Conservation (phyloP, 2,113 vertebrate species). For the Rhagologus leucostigma region DNA sequence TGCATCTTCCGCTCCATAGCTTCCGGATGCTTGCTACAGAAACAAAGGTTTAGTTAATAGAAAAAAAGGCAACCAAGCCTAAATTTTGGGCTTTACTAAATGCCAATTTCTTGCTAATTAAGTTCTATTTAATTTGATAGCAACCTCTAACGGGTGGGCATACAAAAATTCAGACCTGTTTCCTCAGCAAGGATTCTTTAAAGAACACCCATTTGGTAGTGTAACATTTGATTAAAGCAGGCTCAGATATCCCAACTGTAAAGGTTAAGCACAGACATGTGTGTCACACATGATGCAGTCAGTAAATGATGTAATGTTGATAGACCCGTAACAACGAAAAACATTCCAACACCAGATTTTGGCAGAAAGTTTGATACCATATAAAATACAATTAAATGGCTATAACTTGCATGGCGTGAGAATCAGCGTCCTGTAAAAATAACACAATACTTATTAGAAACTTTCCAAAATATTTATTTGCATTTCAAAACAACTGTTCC, state of each 20-base stretch:
- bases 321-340: constrained; percentile 45
- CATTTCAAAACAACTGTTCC: constrained; percentile 20
- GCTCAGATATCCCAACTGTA: constrained; percentile 42
- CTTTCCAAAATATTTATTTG: constrained; percentile 21
- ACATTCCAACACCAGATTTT: constrained; percentile 42
- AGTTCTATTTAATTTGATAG: constrained; percentile 29
- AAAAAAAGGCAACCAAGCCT: constrained; percentile 49
- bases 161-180: background rate
- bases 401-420: constrained; percentile 39
- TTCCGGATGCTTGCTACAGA: background rate
- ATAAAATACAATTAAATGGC: constrained; percentile 54
- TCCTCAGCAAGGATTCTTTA: constrained; percentile 31
- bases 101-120: constrained; percentile 10
- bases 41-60: constrained; percentile 61
- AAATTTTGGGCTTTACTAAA: constrained; percentile 39
- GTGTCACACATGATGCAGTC: constrained; percentile 59
- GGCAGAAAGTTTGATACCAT: constrained; percentile 45
- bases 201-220: constrained; percentile 38
- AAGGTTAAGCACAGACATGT: constrained; percentile 58
- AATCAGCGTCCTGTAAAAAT: constrained; percentile 39
- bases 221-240: constrained; percentile 56
- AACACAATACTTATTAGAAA: constrained; percentile 18
- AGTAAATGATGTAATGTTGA: constrained; percentile 63
- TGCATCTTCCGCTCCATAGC: background rate
- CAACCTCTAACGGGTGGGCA: background rate